Conservation (phyloP, 1,140 invertebrate genomes). For the Pogonomyrmex californicus region DNA sequence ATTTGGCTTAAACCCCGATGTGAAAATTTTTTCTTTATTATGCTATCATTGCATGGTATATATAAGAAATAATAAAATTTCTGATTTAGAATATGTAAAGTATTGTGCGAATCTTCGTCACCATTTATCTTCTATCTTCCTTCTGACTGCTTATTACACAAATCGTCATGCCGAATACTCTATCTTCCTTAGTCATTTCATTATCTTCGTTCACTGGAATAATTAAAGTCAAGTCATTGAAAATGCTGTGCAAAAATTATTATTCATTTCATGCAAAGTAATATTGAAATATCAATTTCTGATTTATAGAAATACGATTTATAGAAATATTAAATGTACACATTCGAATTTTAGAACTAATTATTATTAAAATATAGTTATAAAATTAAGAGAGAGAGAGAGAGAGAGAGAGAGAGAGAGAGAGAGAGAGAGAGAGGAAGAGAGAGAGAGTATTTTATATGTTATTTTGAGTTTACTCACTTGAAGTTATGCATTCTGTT, state of each 20-base stretch:
- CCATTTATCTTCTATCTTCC: background rate
- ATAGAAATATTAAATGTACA: too few species aligned
- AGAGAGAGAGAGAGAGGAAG: too few species aligned
- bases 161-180: background rate
- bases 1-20: slow-evolving; percentile 19
- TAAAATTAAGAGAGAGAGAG: background rate
- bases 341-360: too few species aligned
- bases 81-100: background rate
- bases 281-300: too few species aligned
- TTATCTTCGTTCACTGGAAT: slow-evolving; percentile 10
- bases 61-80: background rate
- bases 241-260: background rate
- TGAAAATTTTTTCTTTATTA: background rate
- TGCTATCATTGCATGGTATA: background rate
- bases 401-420: background rate
- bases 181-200: background rate
- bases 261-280: background rate
- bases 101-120: background rate
- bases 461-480: slow-evolving; percentile 20
- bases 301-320: too few species aligned
- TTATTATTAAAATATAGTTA: too few species aligned
- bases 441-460: background rate
- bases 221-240: background rate
- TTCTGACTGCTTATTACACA: background rate
- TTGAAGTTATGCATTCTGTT: background rate